phyloP scores from a whole-genome alignment of 2,888 invertebrate genomes.

The Dioctria linearis region DNA sequence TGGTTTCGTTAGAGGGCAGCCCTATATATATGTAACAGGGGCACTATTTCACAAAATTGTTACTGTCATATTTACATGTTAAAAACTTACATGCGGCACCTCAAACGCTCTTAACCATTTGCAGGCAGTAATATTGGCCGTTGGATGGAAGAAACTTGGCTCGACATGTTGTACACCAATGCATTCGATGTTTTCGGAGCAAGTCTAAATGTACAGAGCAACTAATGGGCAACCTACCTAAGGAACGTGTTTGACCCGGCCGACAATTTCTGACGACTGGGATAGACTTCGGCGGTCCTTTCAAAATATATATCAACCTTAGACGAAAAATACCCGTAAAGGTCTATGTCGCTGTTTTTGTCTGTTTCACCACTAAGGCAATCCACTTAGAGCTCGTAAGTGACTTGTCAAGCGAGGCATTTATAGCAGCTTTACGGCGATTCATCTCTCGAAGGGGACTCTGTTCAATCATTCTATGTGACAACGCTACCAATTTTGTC shows the following conservation, averaged over 20 bases:
- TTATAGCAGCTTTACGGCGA: no score
- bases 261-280: not conserved
- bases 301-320: no score
- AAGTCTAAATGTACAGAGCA: not conserved
- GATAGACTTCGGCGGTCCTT: no score
- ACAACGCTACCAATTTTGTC: no score
- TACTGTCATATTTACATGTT: not conserved
- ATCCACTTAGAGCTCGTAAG: not conserved
- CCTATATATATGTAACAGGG: no score
- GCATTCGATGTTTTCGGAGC: not conserved
- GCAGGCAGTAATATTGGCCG: not conserved
- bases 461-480: no score
- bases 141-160: not conserved
- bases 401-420: not conserved
- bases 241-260: not conserved
- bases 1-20: no score
- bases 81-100: not conserved
- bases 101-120: slow-evolving; percentile 8
- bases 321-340: no score
- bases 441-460: no score
- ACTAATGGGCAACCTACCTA: not conserved
- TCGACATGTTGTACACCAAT: not conserved
- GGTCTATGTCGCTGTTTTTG: not conserved
- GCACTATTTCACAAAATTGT: not conserved
- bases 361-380: not conserved